A percentile compares a stretch with the other conserved stretches of the same genome.
Conservation (phyloP, 2,797 vertebrate genomes). For the Anolis apletophallus region DNA sequence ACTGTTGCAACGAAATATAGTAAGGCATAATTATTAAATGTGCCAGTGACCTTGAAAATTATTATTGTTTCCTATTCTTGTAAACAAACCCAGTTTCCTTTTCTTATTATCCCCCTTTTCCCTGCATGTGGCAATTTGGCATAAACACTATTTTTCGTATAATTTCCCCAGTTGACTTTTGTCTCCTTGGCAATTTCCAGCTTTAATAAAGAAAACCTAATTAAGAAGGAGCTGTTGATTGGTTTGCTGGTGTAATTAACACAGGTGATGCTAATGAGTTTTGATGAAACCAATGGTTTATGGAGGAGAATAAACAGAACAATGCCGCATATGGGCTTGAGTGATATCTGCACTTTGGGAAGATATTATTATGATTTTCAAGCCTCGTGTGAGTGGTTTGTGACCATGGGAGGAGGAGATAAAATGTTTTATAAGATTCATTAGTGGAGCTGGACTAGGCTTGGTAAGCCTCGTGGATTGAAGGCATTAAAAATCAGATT, state of each 20-base stretch:
- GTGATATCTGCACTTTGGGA: conserved; percentile 81
- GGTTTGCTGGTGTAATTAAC: conserved; percentile 99
- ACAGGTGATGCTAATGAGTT: conserved; percentile 99
- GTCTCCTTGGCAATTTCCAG: conserved; percentile 93
- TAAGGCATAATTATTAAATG: conserved; percentile 81
- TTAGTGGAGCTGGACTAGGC: conserved; percentile 89
- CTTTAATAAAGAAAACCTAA: conserved; percentile 98
- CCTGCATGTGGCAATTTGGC: conserved; percentile 81
- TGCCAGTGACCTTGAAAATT: conserved; percentile 83
- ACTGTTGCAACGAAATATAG: conserved; percentile 75
- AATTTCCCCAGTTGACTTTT: conserved; percentile 93
- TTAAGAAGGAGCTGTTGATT: conserved; percentile 97
- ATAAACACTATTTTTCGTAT: conserved; percentile 87
- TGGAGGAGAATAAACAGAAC: conserved; percentile 85
- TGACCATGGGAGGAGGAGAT: conserved; percentile 79
- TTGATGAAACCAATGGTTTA: conserved; percentile 93
- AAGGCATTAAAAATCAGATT: conserved; percentile 72
- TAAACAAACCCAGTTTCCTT: conserved; percentile 80
- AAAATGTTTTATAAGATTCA: conserved; percentile 91
- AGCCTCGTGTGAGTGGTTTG: conserved; percentile 87
- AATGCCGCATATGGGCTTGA: conserved; percentile 77
- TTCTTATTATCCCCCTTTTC: conserved; percentile 76
- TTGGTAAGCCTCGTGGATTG: conserved; percentile 78
- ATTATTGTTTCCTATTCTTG: conserved; percentile 83
- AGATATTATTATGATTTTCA: conserved; percentile 88